phyloP scores from a whole-genome alignment of 2,113 vertebrate genomes.

The Vimba vimba region DNA sequence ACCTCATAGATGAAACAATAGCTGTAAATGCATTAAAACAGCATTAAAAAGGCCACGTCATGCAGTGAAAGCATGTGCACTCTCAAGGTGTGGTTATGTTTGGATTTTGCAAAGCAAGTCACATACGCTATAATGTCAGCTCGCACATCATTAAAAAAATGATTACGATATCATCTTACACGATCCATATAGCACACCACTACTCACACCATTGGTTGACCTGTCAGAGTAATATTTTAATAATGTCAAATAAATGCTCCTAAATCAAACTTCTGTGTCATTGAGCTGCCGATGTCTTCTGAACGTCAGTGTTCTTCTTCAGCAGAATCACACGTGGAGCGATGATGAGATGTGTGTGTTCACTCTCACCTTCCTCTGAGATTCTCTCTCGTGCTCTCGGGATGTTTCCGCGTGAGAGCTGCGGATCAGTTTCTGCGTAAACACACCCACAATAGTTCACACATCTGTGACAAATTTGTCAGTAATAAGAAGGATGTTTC shows the following conservation, averaged over 20 bases:
- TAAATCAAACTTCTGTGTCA: not conserved
- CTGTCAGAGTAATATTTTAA: not conserved
- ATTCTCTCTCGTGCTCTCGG: not conserved
- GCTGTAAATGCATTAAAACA: too few relatives aligned
- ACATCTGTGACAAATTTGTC: slow-evolving; percentile 53
- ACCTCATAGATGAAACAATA: too few relatives aligned
- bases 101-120: too few relatives aligned
- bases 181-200: too few relatives aligned
- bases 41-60: too few relatives aligned
- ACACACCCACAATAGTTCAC: slow-evolving; percentile 57
- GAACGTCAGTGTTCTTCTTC: not conserved
- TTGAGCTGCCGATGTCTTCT: not conserved
- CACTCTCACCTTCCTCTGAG: not conserved
- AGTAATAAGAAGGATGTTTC: not conserved
- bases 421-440: slow-evolving; percentile 42
- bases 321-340: not conserved
- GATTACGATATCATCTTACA: too few relatives aligned
- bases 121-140: too few relatives aligned
- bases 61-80: too few relatives aligned
- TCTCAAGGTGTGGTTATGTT: too few relatives aligned
- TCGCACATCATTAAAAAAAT: too few relatives aligned
- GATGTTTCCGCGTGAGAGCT: not conserved
- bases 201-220: not conserved
- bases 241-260: not conserved
- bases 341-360: not conserved